Conservation (phyloP, 2,888 invertebrate species). For the Lochmaea capreae region DNA sequence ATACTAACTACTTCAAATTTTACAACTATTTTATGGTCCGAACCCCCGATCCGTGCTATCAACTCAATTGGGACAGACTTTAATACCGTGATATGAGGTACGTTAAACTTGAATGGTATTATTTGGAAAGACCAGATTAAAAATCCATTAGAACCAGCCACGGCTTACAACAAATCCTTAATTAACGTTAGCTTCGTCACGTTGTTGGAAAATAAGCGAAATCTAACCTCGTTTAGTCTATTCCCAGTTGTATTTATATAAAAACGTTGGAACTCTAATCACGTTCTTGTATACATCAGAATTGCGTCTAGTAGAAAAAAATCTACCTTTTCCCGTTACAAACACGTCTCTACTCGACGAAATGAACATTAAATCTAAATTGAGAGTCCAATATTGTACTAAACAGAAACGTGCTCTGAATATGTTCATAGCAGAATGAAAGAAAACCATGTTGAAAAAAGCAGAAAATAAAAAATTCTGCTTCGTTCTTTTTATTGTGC, state of each 20-base stretch:
- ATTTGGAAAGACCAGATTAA: no score
- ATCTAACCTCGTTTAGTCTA: background rate
- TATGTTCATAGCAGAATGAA: background rate
- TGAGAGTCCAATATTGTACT: slow-evolving; percentile 23
- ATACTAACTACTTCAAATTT: no score
- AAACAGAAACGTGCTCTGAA: slow-evolving; percentile 18
- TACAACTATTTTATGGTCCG: no score
- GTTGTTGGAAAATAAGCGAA: no score
- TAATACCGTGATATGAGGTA: no score
- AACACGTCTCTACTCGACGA: slow-evolving; percentile 16
- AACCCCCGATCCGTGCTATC: no score
- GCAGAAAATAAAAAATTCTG: background rate
- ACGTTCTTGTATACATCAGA: background rate
- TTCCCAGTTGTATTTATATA: background rate
- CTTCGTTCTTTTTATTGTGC: background rate
- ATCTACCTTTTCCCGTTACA: slow-evolving; percentile 13
- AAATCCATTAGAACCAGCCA: no score
- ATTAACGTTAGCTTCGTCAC: no score
- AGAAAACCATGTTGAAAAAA: background rate
- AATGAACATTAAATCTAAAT: slow-evolving; percentile 20
- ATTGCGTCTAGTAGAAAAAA: background rate
- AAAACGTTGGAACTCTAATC: background rate
- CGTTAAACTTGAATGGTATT: no score
- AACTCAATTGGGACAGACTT: no score
- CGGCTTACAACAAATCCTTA: background rate